Evolutionary conservation across 2,797 vertebrate species (phyloP), one percentile per base, ranked within the genome.

Genomic region (Anabas testudineus): DNA sequence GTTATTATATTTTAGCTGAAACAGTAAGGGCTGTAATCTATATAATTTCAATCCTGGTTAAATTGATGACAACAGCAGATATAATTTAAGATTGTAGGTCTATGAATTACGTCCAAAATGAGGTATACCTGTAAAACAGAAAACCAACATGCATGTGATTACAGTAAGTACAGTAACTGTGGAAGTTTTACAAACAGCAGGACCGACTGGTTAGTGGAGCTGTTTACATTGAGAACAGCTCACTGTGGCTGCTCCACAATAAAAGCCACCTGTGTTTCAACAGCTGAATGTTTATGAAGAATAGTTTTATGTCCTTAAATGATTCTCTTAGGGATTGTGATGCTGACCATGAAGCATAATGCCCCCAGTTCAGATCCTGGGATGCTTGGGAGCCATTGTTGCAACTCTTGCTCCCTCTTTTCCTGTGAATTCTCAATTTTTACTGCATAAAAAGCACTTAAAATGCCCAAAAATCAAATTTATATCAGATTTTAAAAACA

Each of bases 281-380:
- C 62, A 59, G 59, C 7, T 66, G 54, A 46, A 64, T 58, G 49
- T 26, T 46, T 71, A 52, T 47, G 61, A 72, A 42, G 39, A 47
- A n/a, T 22, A 21, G 55, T 43, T 71, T 48, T 58, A 26, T 30
- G 14, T 36, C 21, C 42, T 41, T 28, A 18, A 65, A 37, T 10
- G 3, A 53, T 58, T 42, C 46, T 57, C 18, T 58, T 28, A 10
- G 26, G 46, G 22, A 24, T 74, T 22, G 15, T 32, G 7, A 71
- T 2, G 5, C 22, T 2, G 10, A 57, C 36, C 10, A 30, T 52
- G 56, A 67, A 59, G 10, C 28, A 48, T 30, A 48, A 45, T 21
- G 14, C 46, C 18, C 15, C 16, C 18, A 0, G 5, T 41, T 56
- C 10, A 3, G 56, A 26, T 67, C 22, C 10, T 8, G 45, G n/a